Conservation (phyloP, 2,797 vertebrate genomes). For the Xenops minutus region DNA sequence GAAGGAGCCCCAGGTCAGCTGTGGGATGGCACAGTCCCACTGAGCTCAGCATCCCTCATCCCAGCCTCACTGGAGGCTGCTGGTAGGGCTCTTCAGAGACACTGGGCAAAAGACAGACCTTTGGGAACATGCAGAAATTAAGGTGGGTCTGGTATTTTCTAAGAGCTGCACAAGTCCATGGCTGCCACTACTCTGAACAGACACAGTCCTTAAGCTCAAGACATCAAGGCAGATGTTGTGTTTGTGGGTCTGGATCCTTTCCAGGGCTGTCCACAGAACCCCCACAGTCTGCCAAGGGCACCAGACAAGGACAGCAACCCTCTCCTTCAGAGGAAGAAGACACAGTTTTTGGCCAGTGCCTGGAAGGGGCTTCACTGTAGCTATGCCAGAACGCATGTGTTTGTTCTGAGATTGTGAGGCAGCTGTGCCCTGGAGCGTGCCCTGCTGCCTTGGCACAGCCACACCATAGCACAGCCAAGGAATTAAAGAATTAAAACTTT, state of each 20-base stretch:
- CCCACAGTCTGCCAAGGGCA: not conserved
- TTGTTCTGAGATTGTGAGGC: not conserved
- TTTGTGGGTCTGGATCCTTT: not conserved
- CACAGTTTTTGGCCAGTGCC: not conserved
- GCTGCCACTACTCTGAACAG: not conserved
- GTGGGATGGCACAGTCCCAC: not conserved
- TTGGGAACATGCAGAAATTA: not conserved
- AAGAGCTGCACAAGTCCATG: not conserved
- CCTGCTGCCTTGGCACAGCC: not conserved
- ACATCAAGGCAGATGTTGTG: not conserved
- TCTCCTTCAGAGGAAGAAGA: not conserved
- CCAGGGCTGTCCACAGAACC: not conserved
- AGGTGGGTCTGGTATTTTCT: not conserved
- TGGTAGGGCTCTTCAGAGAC: not conserved
- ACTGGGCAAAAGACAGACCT: not conserved
- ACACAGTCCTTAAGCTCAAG: not conserved
- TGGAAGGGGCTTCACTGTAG: not conserved
- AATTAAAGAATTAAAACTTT: not conserved
- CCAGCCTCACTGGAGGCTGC: not conserved
- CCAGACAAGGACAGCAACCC: not conserved
- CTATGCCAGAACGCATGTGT: not conserved
- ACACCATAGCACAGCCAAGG: not conserved
- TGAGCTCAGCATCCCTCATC: not conserved
- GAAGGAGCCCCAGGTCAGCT: conserved; percentile 19
- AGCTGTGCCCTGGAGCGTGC: not conserved